Evolutionary conservation across 2,113 vertebrate species (phyloP), one percentile per base, ranked within the genome.

Genomic region (Toxotes jaculatrix): DNA sequence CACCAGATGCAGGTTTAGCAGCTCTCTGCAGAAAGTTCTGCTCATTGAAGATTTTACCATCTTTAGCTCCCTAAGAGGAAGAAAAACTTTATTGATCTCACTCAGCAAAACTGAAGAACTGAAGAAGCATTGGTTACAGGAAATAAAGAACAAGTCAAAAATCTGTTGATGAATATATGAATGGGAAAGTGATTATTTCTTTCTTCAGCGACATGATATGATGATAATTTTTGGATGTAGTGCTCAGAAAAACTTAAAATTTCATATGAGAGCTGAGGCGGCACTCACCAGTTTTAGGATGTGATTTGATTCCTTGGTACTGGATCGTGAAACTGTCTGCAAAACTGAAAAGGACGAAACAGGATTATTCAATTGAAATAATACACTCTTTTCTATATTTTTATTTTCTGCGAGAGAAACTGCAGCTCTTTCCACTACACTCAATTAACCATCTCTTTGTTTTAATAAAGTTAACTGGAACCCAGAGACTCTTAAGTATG

Each of bases 21-120:
- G 97, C 97, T 92, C 98, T 95, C 91, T 97, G 98, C 60, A 98
- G 93, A 70, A 98, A 99, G 90, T 96, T 97, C 94, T 98, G 98
- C 86, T 99, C 98, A 0, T 96, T 98, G 93, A 97, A 98, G 70
- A 98, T 94, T 76, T 89, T 96, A 16, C 98, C 97, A 42, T 96
- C 96, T 93, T 98, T 98, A 59, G 95, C 90, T 79, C 96, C 97
- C 98, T 99, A 64, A 55, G n/a, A 21, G 45, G 10, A 76, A 82
- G 21, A 81, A 64, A 71, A 67, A 56, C 21, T 47, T 40, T 6
- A 75, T 1, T 38, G 38, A 68, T 47, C 12, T 1, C 9, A 66
- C 16, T 32, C 38, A 60, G 16, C 5, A n/a, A 66, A 53, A 38
- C 0, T 9, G n/a, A 36, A 53, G 8, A 55, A 12, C 16, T 45